Base-by-base conservation (phyloP, 2,113 vertebrate species). In the Amazona guildingii region DNA sequence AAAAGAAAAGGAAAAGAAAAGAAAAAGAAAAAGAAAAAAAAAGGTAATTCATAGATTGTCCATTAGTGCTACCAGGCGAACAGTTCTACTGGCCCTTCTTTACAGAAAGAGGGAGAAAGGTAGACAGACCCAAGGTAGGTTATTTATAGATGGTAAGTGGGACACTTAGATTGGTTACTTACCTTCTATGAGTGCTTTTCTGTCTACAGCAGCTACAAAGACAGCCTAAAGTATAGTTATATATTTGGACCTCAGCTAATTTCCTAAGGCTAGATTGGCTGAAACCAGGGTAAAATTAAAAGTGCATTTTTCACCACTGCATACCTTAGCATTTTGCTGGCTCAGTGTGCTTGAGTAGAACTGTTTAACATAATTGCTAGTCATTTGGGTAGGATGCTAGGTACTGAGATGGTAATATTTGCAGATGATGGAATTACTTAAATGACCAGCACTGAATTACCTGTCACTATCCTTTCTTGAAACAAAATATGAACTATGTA, bases 391-490 rank as follows among this genome's bases (percentile, higher is more conserved):
- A 82, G 6, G 67, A 92, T 80, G 75, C 33, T 66, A 31, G 81
- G 76, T 68, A 90, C 63, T 43, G 67, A 95, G 49, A 96, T 86
- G 55, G 51, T 35, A 93, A 86, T 77, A 92, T 83, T 88, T 96
- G 84, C 82, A 92, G 84, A 96, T 91, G 90, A 94, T 88, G 76
- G 59, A 94, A 93, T 95, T 94, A 83, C 92, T 91, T 94, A 94
- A 90, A 85, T 62, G 85, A 73, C 70, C 59, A 70, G 46, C 49
- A 77, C 66, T 77, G 67, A 92, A 95, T 92, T 87, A 85, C 69
- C 74, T 96, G 78, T 90, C 95, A 80, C 54, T 90, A 85, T 31
- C 15, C 37, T 70, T 95, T 90, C 70, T 73, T 83, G 62, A 94
- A 91, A 72, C 66, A 79, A 91, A 92, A 82, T 75, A 64, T 28